These are phyloP conservation scores for Spilosoma lubricipeda DNA, from an alignment of 2,888 invertebrate species.

Conservation along the genomic window DNA sequence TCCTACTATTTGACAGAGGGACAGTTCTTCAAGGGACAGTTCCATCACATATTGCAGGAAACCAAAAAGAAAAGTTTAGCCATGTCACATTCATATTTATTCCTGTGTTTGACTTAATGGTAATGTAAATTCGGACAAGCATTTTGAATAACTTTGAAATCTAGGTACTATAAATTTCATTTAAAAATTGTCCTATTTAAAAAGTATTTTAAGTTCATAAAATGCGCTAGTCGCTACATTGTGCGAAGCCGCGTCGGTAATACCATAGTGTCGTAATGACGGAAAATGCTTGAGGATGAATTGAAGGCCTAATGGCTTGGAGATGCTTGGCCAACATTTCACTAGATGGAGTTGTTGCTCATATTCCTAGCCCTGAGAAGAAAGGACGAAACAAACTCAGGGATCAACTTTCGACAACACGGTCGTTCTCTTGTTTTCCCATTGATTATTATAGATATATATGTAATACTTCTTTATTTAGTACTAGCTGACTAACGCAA, in stretches of 20 bases:
- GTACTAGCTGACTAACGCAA: no score
- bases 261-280: conserved; percentile 39
- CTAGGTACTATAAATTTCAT: neutral
- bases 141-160: neutral
- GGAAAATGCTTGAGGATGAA: conserved; percentile 32
- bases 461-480: no score
- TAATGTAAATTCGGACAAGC: neutral
- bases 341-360: neutral
- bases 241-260: conserved; percentile 25
- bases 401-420: no score
- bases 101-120: no score
- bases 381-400: no score
- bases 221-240: neutral
- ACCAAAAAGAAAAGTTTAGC: neutral
- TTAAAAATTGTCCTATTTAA: neutral
- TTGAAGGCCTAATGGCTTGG: conserved; percentile 5
- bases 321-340: neutral
- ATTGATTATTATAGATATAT: neutral
- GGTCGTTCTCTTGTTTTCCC: neutral
- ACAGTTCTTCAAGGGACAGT: neutral
- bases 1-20: neutral
- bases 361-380: no score
- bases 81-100: no score
- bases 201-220: neutral
- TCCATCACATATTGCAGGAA: neutral